These are phyloP conservation scores for Scaptomyza reducta DNA, from an alignment of 2,888 invertebrate species.

Conservation along the genomic window DNA sequence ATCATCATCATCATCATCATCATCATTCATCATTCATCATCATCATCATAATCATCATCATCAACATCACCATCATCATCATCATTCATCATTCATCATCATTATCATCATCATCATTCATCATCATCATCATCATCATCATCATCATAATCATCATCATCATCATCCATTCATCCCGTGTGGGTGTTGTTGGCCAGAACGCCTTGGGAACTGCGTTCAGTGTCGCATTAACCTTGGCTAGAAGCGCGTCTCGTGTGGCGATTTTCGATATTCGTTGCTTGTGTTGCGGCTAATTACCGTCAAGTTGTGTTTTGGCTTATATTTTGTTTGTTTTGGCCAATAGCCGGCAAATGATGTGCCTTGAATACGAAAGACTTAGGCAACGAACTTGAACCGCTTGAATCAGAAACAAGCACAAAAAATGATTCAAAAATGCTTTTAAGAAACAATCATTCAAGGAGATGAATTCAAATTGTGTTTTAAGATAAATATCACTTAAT, in stretches of 20 bases:
- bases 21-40: too few species aligned
- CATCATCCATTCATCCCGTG: neutral
- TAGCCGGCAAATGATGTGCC: conserved; percentile 15
- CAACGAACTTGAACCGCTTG: conserved; percentile 47
- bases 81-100: too few species aligned
- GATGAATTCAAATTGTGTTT: neutral
- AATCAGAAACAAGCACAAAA: neutral
- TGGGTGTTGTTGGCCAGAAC: conserved; percentile 30
- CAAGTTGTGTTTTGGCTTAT: conserved; percentile 16
- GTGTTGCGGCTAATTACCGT: conserved; percentile 55
- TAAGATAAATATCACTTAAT: neutral
- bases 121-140: too few species aligned
- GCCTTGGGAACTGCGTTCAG: conserved; percentile 41
- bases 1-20: neutral
- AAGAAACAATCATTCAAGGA: neutral
- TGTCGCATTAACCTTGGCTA: conserved; percentile 61
- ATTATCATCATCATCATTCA: neutral
- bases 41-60: too few species aligned
- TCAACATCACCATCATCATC: neutral
- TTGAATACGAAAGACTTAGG: conserved; percentile 57
- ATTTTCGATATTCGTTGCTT: conserved; percentile 58
- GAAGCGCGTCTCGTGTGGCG: conserved; percentile 60
- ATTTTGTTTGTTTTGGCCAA: conserved; percentile 29
- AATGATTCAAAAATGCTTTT: neutral
- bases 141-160: too few species aligned